Evolutionary conservation across 1,140 invertebrate species (phyloP), one percentile per base, ranked within the genome.

Genomic region (Episyrphus balteatus): DNA sequence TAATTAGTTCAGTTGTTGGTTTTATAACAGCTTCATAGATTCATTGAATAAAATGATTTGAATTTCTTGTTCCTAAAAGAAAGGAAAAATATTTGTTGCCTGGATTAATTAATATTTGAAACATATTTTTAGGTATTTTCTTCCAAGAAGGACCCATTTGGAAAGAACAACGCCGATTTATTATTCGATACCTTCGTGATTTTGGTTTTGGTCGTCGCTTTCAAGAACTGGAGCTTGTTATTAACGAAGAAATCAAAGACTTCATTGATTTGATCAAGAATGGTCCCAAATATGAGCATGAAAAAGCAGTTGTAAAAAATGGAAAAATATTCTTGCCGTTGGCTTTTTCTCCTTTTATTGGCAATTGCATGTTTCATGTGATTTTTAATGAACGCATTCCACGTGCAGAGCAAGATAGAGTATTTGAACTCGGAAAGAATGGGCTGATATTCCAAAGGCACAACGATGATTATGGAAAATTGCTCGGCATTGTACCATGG

Each of bases 131-230:
- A 83, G 81, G 81, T 8, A 73, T 83, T 31, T 80, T 83, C 56
- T 81, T 83, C 50, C 74, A 74, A n/a, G 80, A 82, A 21, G 80
- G 80, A 3, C 56, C 66, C 15, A 63, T 75, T n/a, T 88, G 85
- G 84, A 74, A 77, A 47, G 76, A 83, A 36, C 83, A 87, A 55
- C 70, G 83, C 32, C 74, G 83, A 44, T 87, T 85, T 51, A 72
- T 81, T 0, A 62, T 88, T 3, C 71, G 79, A 1, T 75, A 82
- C 47, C 70, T 88, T 52, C 63, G 82, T n/a, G 81, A 86, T 51
- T 80, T 77, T 54, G 86, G 84, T 3, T 82, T 87, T 47, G 84
- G 84, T 0, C 74, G 78, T 10, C 75, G 80, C 11, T 71, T 72
- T 13, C 57, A 66, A 0, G 65, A 62, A 41, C 59, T 80, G 43